Percentiles rank a stretch among this genome's conserved stretches.
Evolutionary conservation across 1,140 invertebrate species (phyloP).

Genomic region (Drosophila ogumai): DNA sequence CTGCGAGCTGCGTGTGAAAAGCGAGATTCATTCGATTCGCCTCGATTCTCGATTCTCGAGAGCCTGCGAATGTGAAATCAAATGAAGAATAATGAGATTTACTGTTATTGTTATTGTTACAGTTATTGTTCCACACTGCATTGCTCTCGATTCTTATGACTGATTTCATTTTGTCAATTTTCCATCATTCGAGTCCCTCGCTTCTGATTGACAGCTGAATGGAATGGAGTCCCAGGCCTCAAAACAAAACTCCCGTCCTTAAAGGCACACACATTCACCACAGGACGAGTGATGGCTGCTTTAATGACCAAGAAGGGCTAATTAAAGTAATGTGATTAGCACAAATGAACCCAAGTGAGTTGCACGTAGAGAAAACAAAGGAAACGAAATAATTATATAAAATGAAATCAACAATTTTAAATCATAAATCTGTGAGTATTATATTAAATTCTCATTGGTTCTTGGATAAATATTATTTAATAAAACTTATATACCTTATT

Average conservation of each 20-base stretch:
- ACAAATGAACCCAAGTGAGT: constrained; percentile 16
- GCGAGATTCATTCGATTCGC: constrained; percentile 49
- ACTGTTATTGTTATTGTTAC: constrained; percentile 54
- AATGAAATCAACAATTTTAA: background rate
- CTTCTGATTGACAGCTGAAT: constrained; percentile 49
- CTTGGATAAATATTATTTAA: background rate
- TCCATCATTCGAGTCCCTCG: constrained; percentile 45
- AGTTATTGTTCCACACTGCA: constrained; percentile 25
- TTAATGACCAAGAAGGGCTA: constrained; percentile 30
- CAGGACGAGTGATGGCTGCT: constrained; percentile 2
- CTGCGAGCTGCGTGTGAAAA: constrained; percentile 39
- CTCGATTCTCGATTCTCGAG: constrained; percentile 38
- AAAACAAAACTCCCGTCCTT: constrained; percentile 5
- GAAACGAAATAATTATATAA: background rate
- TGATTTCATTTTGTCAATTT: constrained; percentile 61
- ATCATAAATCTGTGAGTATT: background rate
- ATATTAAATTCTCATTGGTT: background rate
- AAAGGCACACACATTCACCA: background rate
- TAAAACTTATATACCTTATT: background rate
- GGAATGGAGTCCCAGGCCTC: constrained; percentile 28
- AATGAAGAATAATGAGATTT: constrained; percentile 78
- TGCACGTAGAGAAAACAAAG: constrained; percentile 19
- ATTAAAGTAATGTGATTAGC: constrained; percentile 67
- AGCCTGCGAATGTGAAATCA: constrained; percentile 68
- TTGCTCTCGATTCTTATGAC: constrained; percentile 46